A percentile compares a stretch with the other conserved stretches of the same genome.
Conservation (phyloP, 2,113 vertebrate species). For the Mustelus asterias region DNA sequence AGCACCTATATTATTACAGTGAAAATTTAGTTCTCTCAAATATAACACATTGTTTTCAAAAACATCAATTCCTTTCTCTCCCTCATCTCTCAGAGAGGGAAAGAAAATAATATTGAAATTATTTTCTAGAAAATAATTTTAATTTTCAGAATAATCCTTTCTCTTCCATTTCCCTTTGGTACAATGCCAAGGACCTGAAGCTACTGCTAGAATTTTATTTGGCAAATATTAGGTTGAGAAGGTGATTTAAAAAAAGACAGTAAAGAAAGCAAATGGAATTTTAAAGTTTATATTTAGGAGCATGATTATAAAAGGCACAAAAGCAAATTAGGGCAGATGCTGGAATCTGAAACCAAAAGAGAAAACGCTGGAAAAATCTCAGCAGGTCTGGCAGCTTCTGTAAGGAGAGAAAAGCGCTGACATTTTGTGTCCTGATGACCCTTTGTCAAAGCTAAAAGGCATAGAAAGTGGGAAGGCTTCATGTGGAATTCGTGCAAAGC, state of each 20-base stretch:
- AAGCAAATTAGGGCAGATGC: no score
- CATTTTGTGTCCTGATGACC: no score
- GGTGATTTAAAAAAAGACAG: background rate
- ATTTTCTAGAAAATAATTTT: background rate
- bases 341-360: no score
- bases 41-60: background rate
- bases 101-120: background rate
- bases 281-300: background rate
- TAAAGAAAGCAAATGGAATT: background rate
- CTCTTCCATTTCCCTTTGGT: background rate
- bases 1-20: background rate
- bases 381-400: no score
- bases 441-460: no score
- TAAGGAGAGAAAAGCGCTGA: no score
- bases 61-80: background rate
- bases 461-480: no score
- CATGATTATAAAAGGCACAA: no score
- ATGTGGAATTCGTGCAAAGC: background rate
- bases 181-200: background rate
- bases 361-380: no score
- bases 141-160: background rate
- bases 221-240: background rate
- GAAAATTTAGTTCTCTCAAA: background rate
- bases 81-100: background rate
- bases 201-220: background rate